Conservation (phyloP, 2,888 invertebrate genomes). For the Mesochorus sp. region DNA sequence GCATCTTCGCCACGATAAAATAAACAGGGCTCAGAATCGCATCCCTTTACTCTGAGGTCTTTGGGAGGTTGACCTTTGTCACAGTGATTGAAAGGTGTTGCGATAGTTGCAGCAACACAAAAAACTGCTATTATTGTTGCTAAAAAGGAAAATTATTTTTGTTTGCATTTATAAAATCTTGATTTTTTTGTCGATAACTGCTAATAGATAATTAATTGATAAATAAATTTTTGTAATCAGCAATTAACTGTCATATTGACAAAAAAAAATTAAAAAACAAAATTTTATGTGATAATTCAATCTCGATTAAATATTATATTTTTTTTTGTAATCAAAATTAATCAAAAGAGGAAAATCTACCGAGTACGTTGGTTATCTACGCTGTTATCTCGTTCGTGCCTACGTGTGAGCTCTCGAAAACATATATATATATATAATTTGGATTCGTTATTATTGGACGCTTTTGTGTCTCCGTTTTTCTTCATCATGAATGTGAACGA, state of each 20-base stretch:
- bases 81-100: conserved; percentile 58
- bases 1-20: conserved; percentile 63
- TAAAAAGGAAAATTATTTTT: conserved; percentile 49
- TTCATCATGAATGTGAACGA: too few relatives aligned
- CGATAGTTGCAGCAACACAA: conserved; percentile 64
- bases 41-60: conserved; percentile 64
- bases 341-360: too few relatives aligned
- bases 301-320: too few relatives aligned
- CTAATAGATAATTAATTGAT: background rate
- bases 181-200: background rate
- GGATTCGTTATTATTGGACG: too few relatives aligned
- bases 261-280: background rate
- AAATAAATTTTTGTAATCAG: conserved; percentile 1
- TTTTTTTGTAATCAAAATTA: too few relatives aligned
- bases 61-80: conserved; percentile 52
- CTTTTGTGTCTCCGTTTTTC: too few relatives aligned
- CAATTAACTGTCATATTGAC: background rate
- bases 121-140: conserved; percentile 64
- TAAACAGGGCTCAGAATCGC: conserved; percentile 65
- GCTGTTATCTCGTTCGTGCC: too few relatives aligned
- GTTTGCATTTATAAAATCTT: background rate
- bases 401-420: too few relatives aligned
- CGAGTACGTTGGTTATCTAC: too few relatives aligned
- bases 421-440: too few relatives aligned
- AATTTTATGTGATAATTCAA: too few relatives aligned